Conservation (phyloP, 53 echinoderm and acorn worm species). For the Hippasteria phrygiana region DNA sequence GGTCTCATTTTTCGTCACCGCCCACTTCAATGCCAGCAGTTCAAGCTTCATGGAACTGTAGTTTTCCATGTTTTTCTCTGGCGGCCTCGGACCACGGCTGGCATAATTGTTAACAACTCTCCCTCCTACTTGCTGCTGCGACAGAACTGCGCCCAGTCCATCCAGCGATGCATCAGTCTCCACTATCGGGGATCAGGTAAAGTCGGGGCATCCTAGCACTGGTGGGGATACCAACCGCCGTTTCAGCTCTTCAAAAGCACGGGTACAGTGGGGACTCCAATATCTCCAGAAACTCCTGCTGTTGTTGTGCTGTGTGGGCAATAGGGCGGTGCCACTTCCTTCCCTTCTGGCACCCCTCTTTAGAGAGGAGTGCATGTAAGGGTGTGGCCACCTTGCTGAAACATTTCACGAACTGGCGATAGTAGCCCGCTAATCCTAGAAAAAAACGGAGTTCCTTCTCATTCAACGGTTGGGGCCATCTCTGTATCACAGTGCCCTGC, state of each 20-base stretch:
- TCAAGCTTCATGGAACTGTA: too few relatives aligned
- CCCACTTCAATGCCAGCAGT: too few relatives aligned
- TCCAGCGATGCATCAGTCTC: conserved; percentile 17
- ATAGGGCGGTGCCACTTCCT: conserved; percentile 17
- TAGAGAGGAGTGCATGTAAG: conserved; percentile 47
- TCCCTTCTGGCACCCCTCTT: conserved; percentile 43
- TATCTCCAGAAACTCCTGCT: not conserved
- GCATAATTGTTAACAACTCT: conserved; percentile 58
- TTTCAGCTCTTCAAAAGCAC: conserved; percentile 4
- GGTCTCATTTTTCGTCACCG: conserved; percentile 67
- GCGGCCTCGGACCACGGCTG: conserved; percentile 55
- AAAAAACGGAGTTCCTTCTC: conserved; percentile 46
- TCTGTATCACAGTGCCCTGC: too few relatives aligned
- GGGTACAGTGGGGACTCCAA: not conserved
- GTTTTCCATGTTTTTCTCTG: too few relatives aligned
- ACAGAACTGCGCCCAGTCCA: conserved; percentile 1
- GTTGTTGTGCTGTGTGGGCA: conserved; percentile 4
- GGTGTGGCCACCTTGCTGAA: conserved; percentile 59
- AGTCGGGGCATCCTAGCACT: conserved; percentile 13
- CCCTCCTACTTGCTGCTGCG: conserved; percentile 9
- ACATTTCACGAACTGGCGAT: conserved; percentile 25
- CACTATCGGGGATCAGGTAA: not conserved
- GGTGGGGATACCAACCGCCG: not conserved
- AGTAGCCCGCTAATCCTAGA: conserved; percentile 55
- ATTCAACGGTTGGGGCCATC: too few relatives aligned